Evolutionary conservation across 2,888 invertebrate species (phyloP).

Genomic region (Atethmia centrago): DNA sequence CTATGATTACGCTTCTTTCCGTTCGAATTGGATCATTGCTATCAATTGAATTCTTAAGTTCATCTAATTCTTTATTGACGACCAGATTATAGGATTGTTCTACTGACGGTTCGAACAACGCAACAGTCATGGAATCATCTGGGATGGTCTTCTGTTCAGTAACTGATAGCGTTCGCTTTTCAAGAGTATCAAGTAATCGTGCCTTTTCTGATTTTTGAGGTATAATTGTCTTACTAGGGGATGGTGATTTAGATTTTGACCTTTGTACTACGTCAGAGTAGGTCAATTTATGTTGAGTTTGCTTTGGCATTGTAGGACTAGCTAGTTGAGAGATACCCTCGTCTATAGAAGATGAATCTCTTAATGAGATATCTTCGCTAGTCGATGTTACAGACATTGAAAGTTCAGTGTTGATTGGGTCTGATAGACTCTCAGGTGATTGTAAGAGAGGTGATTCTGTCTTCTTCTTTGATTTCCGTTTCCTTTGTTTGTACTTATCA

Average conservation of each 20-base stretch:
- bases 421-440: constrained; percentile 88
- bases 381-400: constrained; percentile 86
- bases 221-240: constrained; percentile 81
- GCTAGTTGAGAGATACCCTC: constrained; percentile 87
- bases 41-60: constrained; percentile 91
- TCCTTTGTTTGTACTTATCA: constrained; percentile 84
- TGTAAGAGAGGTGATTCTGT: constrained; percentile 79
- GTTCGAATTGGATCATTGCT: constrained; percentile 90
- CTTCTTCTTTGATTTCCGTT: constrained; percentile 84
- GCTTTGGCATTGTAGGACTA: constrained; percentile 75
- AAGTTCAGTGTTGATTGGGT: constrained; percentile 88
- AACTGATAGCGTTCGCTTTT: constrained; percentile 83
- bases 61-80: constrained; percentile 91
- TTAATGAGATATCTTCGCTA: constrained; percentile 84
- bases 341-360: constrained; percentile 85
- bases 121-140: constrained; percentile 81
- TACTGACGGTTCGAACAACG: constrained; percentile 83
- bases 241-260: constrained; percentile 88
- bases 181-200: constrained; percentile 80
- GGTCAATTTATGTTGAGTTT: constrained; percentile 77
- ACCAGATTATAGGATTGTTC: constrained; percentile 87
- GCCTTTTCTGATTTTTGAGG: constrained; percentile 80
- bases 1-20: constrained; percentile 93
- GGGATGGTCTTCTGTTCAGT: constrained; percentile 73
- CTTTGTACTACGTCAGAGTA: constrained; percentile 88